phyloP scores from a whole-genome alignment of 2,113 vertebrate species.

The Epinephelus cyanopodus region DNA sequence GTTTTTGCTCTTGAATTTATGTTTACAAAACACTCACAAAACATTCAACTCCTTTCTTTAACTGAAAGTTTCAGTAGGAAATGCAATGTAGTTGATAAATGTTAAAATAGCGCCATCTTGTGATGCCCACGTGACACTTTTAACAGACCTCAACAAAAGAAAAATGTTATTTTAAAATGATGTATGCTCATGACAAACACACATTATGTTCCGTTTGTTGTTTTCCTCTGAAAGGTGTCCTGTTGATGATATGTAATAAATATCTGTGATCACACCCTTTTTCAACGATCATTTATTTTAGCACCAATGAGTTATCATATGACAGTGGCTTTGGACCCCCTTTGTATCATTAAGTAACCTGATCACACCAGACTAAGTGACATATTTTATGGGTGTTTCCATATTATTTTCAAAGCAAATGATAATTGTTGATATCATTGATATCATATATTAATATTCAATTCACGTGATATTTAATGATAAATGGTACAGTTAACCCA shows the following conservation, averaged over 20 bases:
- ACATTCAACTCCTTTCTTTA: background rate
- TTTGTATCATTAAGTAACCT: too few species aligned
- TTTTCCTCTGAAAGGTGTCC: background rate
- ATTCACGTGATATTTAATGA: too few species aligned
- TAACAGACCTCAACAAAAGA: background rate
- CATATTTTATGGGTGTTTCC: too few species aligned
- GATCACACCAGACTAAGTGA: too few species aligned
- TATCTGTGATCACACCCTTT: background rate
- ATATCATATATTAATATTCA: too few species aligned
- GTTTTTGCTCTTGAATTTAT: background rate
- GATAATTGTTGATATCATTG: too few species aligned
- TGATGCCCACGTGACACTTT: background rate
- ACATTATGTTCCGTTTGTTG: background rate
- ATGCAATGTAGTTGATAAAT: background rate
- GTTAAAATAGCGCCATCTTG: constrained; percentile 2
- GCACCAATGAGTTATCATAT: background rate
- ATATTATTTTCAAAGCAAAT: too few species aligned
- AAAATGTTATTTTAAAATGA: background rate
- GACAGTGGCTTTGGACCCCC: too few species aligned
- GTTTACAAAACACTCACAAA: constrained; percentile 6
- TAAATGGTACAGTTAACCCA: too few species aligned
- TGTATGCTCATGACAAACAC: background rate
- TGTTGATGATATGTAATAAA: background rate
- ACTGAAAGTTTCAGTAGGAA: background rate
- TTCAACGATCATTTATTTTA: background rate